Conservation (phyloP, 1,140 invertebrate species). For the Geopemphigus sp. region DNA sequence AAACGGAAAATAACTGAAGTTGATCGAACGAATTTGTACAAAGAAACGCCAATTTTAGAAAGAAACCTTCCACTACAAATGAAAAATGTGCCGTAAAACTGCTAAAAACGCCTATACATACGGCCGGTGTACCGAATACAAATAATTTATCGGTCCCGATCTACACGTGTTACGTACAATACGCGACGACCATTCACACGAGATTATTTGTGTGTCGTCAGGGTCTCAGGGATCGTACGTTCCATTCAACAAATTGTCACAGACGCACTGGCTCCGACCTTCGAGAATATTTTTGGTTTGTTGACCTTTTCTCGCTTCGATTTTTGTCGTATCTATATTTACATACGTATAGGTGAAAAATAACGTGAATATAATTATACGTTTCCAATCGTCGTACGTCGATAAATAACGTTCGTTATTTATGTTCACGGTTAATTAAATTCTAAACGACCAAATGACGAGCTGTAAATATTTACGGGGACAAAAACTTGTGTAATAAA, state of each 20-base stretch:
- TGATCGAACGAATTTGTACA: not conserved
- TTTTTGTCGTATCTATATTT: too few relatives aligned
- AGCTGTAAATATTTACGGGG: too few relatives aligned
- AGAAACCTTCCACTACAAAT: conserved; percentile 29
- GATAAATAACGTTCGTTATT: too few relatives aligned
- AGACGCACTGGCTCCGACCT: conserved; percentile 8
- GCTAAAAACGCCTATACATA: not conserved
- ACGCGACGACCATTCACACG: not conserved
- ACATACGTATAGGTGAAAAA: too few relatives aligned
- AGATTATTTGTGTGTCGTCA: not conserved
- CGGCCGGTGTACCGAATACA: not conserved
- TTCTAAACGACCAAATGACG: too few relatives aligned
- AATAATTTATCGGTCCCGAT: conserved; percentile 1
- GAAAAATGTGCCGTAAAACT: not conserved
- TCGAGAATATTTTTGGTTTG: not conserved
- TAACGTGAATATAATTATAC: not conserved
- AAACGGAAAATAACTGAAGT: conserved; percentile 26
- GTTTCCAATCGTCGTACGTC: too few relatives aligned
- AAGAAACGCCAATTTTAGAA: conserved; percentile 21
- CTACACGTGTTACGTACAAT: conserved; percentile 1
- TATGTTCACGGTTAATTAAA: too few relatives aligned
- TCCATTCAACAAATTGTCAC: conserved; percentile 16
- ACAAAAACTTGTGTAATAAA: too few relatives aligned
- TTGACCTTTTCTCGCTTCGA: not conserved
- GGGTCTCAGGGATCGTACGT: not conserved